These are phyloP conservation scores for Malurus melanocephalus DNA, from an alignment of 2,113 vertebrate genomes.

Conservation along the genomic window DNA sequence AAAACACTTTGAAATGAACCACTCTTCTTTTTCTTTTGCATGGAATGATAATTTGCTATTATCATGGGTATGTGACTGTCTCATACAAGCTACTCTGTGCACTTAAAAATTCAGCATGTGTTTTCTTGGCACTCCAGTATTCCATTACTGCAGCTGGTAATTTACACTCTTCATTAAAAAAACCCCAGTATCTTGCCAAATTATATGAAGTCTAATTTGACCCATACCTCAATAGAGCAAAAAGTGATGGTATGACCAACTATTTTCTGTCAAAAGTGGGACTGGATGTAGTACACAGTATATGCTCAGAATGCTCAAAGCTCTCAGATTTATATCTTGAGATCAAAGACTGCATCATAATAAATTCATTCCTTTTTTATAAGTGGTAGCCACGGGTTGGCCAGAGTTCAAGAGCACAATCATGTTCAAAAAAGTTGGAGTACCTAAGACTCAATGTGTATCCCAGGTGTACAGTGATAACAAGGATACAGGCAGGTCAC, in stretches of 20 bases:
- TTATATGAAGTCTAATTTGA: neutral
- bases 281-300: neutral
- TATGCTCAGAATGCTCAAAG: neutral
- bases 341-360: neutral
- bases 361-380: neutral
- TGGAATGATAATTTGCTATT: neutral
- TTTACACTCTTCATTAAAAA: neutral
- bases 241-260: neutral
- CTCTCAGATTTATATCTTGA: neutral
- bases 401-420: neutral
- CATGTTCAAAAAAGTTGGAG: neutral
- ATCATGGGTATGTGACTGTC: neutral
- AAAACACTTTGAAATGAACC: neutral
- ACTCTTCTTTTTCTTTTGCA: neutral
- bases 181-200: neutral
- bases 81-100: neutral
- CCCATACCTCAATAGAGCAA: neutral
- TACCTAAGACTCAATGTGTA: neutral
- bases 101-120: neutral
- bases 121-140: neutral
- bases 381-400: rapidly evolving
- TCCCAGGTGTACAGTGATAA: neutral
- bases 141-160: neutral
- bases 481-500: neutral
- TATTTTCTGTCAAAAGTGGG: neutral